Percentiles rank a stretch among this genome's conserved stretches.
Conservation (phyloP, 2,113 vertebrate species). For the Sander lucioperca region DNA sequence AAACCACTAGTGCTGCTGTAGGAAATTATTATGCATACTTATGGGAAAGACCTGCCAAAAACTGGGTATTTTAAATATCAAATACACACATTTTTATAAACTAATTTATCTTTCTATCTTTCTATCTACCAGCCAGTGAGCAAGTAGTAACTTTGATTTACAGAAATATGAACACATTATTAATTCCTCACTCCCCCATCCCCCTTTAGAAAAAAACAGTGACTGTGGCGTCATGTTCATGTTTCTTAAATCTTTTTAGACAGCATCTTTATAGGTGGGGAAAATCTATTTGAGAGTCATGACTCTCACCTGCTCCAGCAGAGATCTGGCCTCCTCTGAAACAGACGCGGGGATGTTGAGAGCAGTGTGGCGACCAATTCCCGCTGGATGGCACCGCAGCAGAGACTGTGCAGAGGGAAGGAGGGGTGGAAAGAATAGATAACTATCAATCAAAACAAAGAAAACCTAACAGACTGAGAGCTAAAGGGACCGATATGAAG, state of each 20-base stretch:
- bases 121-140: neutral
- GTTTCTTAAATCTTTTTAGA: neutral
- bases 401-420: slow-evolving; percentile 79
- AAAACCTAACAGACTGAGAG: slow-evolving; percentile 26
- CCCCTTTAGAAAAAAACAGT: neutral
- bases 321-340: slow-evolving; percentile 93
- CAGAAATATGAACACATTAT: neutral
- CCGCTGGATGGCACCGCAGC: slow-evolving; percentile 94
- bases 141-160: neutral
- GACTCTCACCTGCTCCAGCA: slow-evolving; percentile 91
- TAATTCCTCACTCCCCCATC: neutral
- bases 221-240: neutral
- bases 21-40: neutral
- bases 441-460: slow-evolving; percentile 62
- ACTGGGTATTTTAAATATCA: neutral
- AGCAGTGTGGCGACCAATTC: slow-evolving; percentile 93
- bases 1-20: neutral
- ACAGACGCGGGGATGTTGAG: slow-evolving; percentile 93
- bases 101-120: neutral
- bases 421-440: slow-evolving; percentile 65
- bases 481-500: slow-evolving; percentile 32
- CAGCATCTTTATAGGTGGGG: too few relatives aligned
- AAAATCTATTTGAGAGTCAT: neutral
- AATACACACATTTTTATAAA: neutral
- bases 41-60: neutral